phyloP scores from a whole-genome alignment of 2,113 vertebrate species.

The Odontesthes bonariensis region DNA sequence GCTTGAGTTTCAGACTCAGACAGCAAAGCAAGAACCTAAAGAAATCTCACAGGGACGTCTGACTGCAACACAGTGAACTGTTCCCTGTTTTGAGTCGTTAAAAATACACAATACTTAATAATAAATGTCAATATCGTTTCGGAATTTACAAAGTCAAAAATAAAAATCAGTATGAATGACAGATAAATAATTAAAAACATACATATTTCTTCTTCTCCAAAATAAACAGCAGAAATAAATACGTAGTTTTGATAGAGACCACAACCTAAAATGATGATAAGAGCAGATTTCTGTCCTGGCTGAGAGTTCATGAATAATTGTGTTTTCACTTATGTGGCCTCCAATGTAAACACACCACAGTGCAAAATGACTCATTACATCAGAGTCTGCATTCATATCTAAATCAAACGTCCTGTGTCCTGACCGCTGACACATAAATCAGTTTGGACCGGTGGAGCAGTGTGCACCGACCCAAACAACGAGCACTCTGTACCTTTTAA shows the following conservation, averaged over 20 bases:
- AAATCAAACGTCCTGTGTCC: background rate
- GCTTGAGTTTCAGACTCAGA: background rate
- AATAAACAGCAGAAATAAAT: slow-evolving; percentile 52
- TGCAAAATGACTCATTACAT: slow-evolving; percentile 20
- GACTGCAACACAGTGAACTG: no score
- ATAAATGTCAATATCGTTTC: no score
- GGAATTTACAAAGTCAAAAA: no score
- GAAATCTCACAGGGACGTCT: background rate
- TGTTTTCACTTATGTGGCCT: slow-evolving; percentile 66
- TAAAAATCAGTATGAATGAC: background rate
- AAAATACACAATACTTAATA: no score
- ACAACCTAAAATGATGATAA: slow-evolving; percentile 35
- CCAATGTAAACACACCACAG: slow-evolving; percentile 49
- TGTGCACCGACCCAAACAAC: no score
- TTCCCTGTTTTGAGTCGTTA: no score
- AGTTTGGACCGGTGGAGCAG: background rate
- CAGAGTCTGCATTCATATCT: background rate
- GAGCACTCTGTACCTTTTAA: no score
- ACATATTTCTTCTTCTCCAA: background rate
- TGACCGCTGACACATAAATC: background rate
- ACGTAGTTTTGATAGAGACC: slow-evolving; percentile 39
- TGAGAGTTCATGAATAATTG: slow-evolving; percentile 46
- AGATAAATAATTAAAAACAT: slow-evolving; percentile 15
- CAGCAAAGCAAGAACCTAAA: background rate
- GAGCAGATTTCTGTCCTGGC: slow-evolving; percentile 8